A percentile compares a stretch with the other conserved stretches of the same genome.
These are phyloP conservation scores for Malacoraja senta DNA, from an alignment of 2,797 vertebrate genomes.

Conservation along the genomic window DNA sequence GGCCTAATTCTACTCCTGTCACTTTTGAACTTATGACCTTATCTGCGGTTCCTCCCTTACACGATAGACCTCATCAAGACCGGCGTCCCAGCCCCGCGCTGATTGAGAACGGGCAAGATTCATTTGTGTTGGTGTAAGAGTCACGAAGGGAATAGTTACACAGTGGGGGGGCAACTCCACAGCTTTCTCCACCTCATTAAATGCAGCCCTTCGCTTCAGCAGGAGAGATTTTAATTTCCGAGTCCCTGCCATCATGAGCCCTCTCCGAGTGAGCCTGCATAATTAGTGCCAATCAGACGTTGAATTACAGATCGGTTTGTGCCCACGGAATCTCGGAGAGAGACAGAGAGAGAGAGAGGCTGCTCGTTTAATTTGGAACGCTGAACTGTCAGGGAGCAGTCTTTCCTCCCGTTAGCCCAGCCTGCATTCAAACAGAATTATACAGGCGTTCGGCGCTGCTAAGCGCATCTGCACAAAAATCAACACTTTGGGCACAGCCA, in stretches of 20 bases:
- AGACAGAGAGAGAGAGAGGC: background rate
- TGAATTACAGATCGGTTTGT: background rate
- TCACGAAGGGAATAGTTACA: background rate
- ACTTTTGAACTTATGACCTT: too few species aligned
- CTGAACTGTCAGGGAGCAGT: background rate
- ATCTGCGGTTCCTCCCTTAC: too few species aligned
- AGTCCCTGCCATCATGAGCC: background rate
- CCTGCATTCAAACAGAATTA: background rate
- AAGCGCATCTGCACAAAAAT: background rate
- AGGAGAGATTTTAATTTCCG: background rate
- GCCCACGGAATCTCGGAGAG: background rate
- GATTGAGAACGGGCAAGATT: background rate
- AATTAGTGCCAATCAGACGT: slow-evolving; percentile 16
- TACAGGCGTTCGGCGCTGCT: background rate
- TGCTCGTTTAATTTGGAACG: background rate
- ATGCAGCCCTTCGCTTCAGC: slow-evolving; percentile 10
- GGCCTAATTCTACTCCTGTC: too few species aligned
- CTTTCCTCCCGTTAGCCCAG: background rate
- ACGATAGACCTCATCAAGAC: background rate
- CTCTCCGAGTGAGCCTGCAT: background rate
- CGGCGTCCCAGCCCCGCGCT: too few species aligned
- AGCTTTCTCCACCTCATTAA: background rate
- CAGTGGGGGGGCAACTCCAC: background rate
- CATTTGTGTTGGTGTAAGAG: background rate
- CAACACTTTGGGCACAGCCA: background rate